phyloP scores from a whole-genome alignment of 2,797 vertebrate genomes.

The Masticophis lateralis region DNA sequence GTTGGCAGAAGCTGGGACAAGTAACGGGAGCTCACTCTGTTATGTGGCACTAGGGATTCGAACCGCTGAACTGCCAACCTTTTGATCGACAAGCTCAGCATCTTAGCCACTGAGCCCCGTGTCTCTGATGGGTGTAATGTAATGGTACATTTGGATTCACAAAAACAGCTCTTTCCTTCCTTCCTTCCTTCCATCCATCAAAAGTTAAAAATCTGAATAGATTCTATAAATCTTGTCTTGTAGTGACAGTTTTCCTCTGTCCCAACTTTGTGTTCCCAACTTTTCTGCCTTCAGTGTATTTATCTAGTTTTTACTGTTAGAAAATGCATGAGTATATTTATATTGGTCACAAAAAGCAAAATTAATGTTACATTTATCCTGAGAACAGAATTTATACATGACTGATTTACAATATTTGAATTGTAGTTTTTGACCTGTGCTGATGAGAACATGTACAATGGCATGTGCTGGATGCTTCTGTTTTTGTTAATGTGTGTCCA shows the following conservation, averaged over 20 bases:
- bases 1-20: no score
- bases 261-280: background rate
- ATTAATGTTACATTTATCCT: background rate
- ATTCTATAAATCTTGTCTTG: background rate
- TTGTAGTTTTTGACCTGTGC: background rate
- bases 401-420: background rate
- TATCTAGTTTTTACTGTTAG: background rate
- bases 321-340: background rate
- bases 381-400: background rate
- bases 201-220: background rate
- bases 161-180: background rate
- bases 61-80: no score
- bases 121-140: no score
- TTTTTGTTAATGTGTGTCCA: background rate
- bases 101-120: no score
- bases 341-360: background rate
- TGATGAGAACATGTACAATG: background rate
- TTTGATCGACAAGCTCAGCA: no score
- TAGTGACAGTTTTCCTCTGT: background rate
- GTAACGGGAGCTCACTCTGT: no score
- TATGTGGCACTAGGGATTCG: no score
- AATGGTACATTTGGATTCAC: background rate
- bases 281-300: background rate
- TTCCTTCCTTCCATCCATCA: background rate
- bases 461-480: background rate